Conservation (phyloP, 2,113 vertebrate species). For the Apodemus speciosus region DNA sequence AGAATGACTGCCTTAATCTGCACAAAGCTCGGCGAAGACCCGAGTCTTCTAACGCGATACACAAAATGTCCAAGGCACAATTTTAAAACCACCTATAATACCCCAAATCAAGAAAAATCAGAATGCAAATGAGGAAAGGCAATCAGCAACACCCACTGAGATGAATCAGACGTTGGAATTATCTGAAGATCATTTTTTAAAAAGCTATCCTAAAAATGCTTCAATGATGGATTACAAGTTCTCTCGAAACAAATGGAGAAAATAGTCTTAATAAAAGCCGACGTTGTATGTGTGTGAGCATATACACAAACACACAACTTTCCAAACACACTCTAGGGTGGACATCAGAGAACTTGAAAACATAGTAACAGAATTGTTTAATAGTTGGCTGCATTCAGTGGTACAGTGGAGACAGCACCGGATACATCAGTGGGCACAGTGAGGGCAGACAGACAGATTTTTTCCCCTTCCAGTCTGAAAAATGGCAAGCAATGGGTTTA, state of each 20-base stretch:
- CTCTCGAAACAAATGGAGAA: slow-evolving; percentile 45
- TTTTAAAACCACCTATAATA: slow-evolving; percentile 19
- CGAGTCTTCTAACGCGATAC: neutral
- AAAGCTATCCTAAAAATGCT: slow-evolving; percentile 35
- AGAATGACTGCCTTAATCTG: neutral
- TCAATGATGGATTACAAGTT: neutral
- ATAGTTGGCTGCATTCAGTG: neutral
- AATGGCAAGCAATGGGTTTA: neutral
- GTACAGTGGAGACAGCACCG: neutral
- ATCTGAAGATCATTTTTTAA: slow-evolving; percentile 45
- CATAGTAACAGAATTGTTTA: neutral
- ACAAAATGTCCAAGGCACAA: slow-evolving; percentile 35
- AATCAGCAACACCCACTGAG: slow-evolving; percentile 17
- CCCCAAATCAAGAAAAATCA: slow-evolving; percentile 44
- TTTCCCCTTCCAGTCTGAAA: neutral
- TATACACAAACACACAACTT: neutral
- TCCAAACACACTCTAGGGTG: neutral
- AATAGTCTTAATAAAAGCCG: slow-evolving; percentile 7
- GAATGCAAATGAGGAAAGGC: slow-evolving; percentile 49
- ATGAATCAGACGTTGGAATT: slow-evolving; percentile 40
- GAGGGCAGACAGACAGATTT: slow-evolving; percentile 11
- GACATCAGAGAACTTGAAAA: neutral
- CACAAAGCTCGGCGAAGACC: neutral
- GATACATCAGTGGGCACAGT: neutral
- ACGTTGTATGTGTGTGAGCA: neutral